These are phyloP conservation scores for Scortum barcoo DNA, from an alignment of 2,113 vertebrate species.

Conservation along the genomic window DNA sequence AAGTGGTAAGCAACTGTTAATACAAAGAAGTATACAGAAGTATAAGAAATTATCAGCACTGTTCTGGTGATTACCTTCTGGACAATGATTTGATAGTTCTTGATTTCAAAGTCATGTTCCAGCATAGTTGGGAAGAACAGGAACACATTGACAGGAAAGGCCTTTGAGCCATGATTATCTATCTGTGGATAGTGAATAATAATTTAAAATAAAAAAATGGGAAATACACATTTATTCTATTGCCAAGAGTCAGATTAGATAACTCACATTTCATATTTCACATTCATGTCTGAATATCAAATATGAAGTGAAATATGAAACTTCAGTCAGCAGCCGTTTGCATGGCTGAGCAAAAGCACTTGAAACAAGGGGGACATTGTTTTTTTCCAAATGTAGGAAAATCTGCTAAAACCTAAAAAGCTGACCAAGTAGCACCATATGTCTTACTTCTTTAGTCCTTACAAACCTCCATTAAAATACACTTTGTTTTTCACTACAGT, in stretches of 20 bases:
- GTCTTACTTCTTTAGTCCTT: background rate
- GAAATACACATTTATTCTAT: background rate
- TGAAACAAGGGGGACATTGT: background rate
- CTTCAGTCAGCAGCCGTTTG: background rate
- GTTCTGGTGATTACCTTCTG: slow-evolving; percentile 55
- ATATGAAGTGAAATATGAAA: background rate
- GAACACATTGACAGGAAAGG: slow-evolving; percentile 67
- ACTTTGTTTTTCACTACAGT: background rate
- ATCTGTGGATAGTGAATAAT: slow-evolving; percentile 71
- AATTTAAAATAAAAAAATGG: no score
- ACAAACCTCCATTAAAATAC: no score
- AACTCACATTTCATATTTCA: background rate
- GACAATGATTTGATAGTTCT: slow-evolving; percentile 49
- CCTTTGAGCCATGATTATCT: slow-evolving; percentile 71
- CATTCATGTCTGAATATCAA: background rate
- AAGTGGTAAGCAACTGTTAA: no score
- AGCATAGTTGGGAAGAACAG: slow-evolving; percentile 70
- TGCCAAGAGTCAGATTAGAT: background rate
- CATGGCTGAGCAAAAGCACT: background rate
- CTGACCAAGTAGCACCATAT: background rate
- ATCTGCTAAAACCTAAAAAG: no score
- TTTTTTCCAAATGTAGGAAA: background rate
- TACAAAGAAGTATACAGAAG: background rate
- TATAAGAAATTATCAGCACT: background rate
- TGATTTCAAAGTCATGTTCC: slow-evolving; percentile 67